These are phyloP conservation scores for Apogon talboti DNA, from an alignment of 2,797 vertebrate species.

Conservation along the genomic window DNA sequence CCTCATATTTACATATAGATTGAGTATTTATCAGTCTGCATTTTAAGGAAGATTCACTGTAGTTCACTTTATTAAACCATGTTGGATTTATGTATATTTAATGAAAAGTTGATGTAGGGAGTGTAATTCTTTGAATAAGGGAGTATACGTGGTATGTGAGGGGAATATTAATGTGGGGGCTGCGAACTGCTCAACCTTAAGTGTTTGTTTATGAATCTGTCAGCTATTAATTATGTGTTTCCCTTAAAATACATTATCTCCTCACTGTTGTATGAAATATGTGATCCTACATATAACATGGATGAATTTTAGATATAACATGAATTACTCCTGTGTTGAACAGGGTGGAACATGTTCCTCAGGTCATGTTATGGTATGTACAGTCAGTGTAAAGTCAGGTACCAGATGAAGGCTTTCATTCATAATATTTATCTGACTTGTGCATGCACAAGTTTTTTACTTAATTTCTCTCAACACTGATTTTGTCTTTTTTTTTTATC, in stretches of 20 bases:
- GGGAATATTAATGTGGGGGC: slow-evolving; percentile 70
- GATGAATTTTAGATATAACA: too few species aligned
- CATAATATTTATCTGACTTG: neutral
- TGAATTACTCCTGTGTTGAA: too few species aligned
- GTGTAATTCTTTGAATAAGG: slow-evolving; percentile 82
- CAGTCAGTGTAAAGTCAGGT: too few species aligned
- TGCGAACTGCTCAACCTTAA: slow-evolving; percentile 47
- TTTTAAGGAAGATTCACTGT: slow-evolving; percentile 81
- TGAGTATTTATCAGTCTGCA: slow-evolving; percentile 86
- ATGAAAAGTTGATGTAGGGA: slow-evolving; percentile 81
- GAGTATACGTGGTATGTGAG: slow-evolving; percentile 67
- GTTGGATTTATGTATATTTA: slow-evolving; percentile 86
- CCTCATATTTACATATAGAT: slow-evolving; percentile 89
- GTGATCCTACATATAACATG: too few species aligned
- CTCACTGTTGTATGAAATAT: too few species aligned
- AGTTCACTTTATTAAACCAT: slow-evolving; percentile 81
- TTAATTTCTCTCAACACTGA: too few species aligned
- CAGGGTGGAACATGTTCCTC: too few species aligned
- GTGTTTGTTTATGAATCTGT: slow-evolving; percentile 15
- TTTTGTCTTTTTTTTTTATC: too few species aligned
- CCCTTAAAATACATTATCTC: too few species aligned
- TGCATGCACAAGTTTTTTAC: neutral
- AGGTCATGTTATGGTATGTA: too few species aligned
- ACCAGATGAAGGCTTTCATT: neutral
- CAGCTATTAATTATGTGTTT: neutral